Evolutionary conservation across 2,888 invertebrate genomes (phyloP).

Genomic region (Temnothorax unifasciatus): DNA sequence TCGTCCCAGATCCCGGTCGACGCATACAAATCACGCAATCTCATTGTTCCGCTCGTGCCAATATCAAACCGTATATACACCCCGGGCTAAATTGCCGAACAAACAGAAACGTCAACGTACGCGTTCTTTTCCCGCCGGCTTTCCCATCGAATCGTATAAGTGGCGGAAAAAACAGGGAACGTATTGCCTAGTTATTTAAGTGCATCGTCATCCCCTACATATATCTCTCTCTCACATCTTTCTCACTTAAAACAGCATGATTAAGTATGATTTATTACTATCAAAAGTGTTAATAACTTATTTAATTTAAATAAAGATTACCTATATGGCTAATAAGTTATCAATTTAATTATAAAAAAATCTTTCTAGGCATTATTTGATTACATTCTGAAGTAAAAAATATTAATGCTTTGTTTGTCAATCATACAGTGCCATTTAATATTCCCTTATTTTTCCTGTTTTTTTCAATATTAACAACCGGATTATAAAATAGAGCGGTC

Average conservation of each 20-base stretch:
- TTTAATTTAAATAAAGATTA: background rate
- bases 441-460: background rate
- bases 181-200: background rate
- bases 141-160: conserved; percentile 37
- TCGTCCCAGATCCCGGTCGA: conserved; percentile 9
- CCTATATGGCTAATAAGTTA: background rate
- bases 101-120: conserved; percentile 59
- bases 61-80: conserved; percentile 49
- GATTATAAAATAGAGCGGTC: background rate
- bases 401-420: background rate
- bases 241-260: background rate
- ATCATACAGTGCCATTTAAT: background rate
- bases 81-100: conserved; percentile 64
- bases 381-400: background rate
- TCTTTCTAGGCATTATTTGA: background rate
- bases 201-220: background rate
- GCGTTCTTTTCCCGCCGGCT: conserved; percentile 43
- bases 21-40: conserved; percentile 58
- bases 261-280: background rate
- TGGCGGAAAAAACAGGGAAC: conserved; percentile 42
- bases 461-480: background rate
- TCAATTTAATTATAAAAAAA: background rate
- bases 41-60: conserved; percentile 39
- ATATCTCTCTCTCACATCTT: background rate
- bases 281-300: background rate